phyloP scores from a whole-genome alignment of 2,888 invertebrate species.

The Mythimna lalbum region DNA sequence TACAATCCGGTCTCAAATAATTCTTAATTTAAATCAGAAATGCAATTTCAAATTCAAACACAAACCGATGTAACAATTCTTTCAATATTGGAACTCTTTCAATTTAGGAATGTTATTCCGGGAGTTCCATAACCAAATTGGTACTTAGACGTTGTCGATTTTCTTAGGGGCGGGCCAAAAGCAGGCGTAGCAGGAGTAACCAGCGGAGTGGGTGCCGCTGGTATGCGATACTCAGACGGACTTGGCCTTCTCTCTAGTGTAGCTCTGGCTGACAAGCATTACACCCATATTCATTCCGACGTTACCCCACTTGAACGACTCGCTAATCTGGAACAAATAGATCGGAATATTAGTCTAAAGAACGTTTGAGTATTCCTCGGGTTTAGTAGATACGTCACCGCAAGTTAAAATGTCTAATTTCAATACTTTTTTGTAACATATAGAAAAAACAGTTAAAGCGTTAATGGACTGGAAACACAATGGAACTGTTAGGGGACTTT shows the following conservation, averaged over 20 bases:
- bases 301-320: slow-evolving; percentile 93
- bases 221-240: slow-evolving; percentile 85
- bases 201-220: slow-evolving; percentile 81
- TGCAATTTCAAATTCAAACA: slow-evolving; percentile 63
- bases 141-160: slow-evolving; percentile 81
- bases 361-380: neutral
- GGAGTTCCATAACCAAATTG: slow-evolving; percentile 57
- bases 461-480: slow-evolving; percentile 41
- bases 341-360: slow-evolving; percentile 52
- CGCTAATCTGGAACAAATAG: slow-evolving; percentile 92
- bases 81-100: slow-evolving; percentile 59
- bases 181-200: slow-evolving; percentile 83
- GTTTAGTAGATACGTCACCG: slow-evolving; percentile 52
- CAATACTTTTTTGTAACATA: neutral
- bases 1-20: slow-evolving; percentile 38
- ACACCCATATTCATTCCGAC: slow-evolving; percentile 93
- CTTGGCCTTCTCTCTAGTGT: slow-evolving; percentile 83
- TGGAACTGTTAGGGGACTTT: slow-evolving; percentile 35
- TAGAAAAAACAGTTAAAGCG: slow-evolving; percentile 41
- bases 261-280: slow-evolving; percentile 91
- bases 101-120: slow-evolving; percentile 42
- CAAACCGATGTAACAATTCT: slow-evolving; percentile 54
- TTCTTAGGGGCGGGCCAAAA: slow-evolving; percentile 81
- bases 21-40: slow-evolving; percentile 65
- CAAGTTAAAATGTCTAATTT: slow-evolving; percentile 33